Conservation (phyloP, 2,888 invertebrate species). For the Choristoneura rosaceana region DNA sequence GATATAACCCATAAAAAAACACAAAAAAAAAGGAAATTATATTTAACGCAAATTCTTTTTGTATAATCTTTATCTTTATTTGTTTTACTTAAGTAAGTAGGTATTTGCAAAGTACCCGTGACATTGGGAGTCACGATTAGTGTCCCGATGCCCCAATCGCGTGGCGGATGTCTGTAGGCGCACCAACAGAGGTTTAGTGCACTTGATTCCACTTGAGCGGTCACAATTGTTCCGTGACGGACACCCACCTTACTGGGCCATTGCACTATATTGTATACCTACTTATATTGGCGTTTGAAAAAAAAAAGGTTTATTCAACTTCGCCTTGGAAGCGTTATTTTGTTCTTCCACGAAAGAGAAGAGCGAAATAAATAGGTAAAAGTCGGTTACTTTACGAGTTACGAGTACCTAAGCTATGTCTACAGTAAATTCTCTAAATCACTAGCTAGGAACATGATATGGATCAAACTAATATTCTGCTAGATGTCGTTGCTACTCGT, state of each 20-base stretch:
- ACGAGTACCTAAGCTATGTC: too few species aligned
- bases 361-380: too few species aligned
- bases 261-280: slow-evolving; percentile 45
- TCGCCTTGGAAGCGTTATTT: neutral
- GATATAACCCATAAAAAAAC: too few species aligned
- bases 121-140: slow-evolving; percentile 30
- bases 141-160: slow-evolving; percentile 50
- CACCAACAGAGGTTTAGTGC: slow-evolving; percentile 75
- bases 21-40: too few species aligned
- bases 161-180: slow-evolving; percentile 74
- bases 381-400: too few species aligned
- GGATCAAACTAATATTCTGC: too few species aligned
- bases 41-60: neutral
- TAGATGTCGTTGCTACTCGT: too few species aligned
- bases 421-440: too few species aligned
- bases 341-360: neutral
- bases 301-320: neutral
- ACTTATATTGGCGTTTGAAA: slow-evolving; percentile 2
- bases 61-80: neutral
- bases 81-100: neutral
- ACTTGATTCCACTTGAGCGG: slow-evolving; percentile 79
- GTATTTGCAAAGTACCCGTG: slow-evolving; percentile 20
- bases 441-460: too few species aligned
- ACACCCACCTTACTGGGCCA: slow-evolving; percentile 54
- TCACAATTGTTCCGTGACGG: slow-evolving; percentile 72